Conservation (phyloP, 64 coral and sea anemone genomes). For the Pachyseris speciosa region DNA sequence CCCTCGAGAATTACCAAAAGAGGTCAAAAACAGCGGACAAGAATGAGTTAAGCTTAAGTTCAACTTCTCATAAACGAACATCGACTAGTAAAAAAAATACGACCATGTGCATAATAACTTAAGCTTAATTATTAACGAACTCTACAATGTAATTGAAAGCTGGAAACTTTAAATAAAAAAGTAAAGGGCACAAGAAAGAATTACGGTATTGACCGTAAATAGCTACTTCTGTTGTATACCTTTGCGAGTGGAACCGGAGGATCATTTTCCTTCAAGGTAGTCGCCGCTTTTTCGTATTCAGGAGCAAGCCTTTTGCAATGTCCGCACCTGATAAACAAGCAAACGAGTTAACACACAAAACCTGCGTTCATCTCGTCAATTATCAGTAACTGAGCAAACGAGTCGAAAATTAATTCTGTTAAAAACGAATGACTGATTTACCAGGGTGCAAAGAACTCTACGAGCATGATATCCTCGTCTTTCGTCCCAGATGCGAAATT, state of each 20-base stretch:
- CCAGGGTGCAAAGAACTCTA: slow-evolving; percentile 99
- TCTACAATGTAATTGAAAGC: not conserved
- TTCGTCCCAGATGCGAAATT: slow-evolving; percentile 62
- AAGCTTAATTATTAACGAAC: not conserved
- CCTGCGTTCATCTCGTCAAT: not conserved
- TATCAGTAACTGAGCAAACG: not conserved
- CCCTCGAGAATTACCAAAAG: no score
- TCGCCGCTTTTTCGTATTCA: slow-evolving; percentile 91
- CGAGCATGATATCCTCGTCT: slow-evolving; percentile 81
- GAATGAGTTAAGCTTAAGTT: no score
- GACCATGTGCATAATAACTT: not conserved
- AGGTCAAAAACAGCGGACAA: no score
- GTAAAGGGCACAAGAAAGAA: not conserved
- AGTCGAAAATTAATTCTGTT: not conserved
- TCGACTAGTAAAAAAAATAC: not conserved
- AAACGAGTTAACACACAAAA: not conserved
- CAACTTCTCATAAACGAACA: no score
- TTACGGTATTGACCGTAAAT: not conserved
- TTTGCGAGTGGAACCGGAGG: slow-evolving; percentile 90
- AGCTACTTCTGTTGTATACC: slow-evolving; percentile 7
- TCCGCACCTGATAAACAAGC: slow-evolving; percentile 71
- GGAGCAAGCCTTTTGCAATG: slow-evolving; percentile 97
- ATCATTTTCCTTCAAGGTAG: slow-evolving; percentile 55
- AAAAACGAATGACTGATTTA: slow-evolving; percentile 51
- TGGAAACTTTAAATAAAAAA: not conserved